Percentiles rank a stretch among this genome's conserved stretches.
phyloP scores from a whole-genome alignment of 2,113 vertebrate genomes.

The Myrmophylax atrothorax region DNA sequence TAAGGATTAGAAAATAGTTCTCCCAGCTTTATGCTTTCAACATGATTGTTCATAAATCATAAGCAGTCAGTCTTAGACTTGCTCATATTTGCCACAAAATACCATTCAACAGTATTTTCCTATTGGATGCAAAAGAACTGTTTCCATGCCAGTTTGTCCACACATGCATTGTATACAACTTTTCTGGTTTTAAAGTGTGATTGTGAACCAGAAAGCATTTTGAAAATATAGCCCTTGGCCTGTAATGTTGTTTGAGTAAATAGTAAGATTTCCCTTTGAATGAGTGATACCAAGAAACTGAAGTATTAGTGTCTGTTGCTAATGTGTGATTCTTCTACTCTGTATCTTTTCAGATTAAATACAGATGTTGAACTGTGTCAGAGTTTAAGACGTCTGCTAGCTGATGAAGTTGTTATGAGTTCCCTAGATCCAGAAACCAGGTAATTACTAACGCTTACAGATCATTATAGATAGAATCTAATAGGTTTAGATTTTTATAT shows the following conservation, averaged over 20 bases:
- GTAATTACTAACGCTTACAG: slow-evolving; percentile 61
- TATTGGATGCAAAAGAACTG: neutral
- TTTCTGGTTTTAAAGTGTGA: neutral
- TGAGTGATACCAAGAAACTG: neutral
- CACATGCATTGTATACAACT: neutral
- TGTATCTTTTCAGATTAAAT: slow-evolving; percentile 85
- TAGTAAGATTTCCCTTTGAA: neutral
- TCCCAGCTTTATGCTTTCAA: neutral
- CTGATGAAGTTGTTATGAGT: slow-evolving; percentile 77
- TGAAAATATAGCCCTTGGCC: neutral
- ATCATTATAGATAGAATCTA: neutral
- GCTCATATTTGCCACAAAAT: neutral
- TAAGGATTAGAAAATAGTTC: neutral
- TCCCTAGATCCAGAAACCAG: slow-evolving; percentile 91
- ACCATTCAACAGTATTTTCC: neutral
- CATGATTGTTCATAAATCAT: neutral
- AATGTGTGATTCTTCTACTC: neutral
- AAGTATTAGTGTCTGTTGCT: neutral
- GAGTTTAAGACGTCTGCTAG: slow-evolving; percentile 85
- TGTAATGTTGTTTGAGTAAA: neutral
- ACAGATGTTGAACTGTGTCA: slow-evolving; percentile 92
- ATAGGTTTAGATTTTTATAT: neutral
- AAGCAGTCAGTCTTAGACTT: neutral
- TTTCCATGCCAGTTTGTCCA: neutral
- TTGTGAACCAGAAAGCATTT: neutral